These are phyloP conservation scores for Gallinago paraguaiae DNA, from an alignment of 2,113 vertebrate species.

Conservation along the genomic window DNA sequence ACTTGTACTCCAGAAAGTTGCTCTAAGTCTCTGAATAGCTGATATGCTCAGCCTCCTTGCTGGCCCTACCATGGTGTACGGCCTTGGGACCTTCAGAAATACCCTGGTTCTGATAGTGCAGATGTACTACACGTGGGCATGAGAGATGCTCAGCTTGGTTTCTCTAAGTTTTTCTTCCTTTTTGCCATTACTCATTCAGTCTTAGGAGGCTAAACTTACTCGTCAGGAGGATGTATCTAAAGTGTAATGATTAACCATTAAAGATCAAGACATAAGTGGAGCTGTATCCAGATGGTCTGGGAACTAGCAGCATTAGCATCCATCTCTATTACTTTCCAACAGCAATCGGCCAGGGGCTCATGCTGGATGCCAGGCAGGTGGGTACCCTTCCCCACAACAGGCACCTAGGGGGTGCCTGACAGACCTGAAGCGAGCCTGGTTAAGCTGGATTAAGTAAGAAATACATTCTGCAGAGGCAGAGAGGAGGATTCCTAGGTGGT, in stretches of 20 bases:
- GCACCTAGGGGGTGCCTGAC: neutral
- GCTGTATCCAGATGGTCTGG: neutral
- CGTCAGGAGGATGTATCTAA: neutral
- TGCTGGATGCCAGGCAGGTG: neutral
- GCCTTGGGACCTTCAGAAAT: neutral
- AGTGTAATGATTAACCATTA: neutral
- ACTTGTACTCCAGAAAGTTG: neutral
- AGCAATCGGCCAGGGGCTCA: neutral
- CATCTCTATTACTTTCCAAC: neutral
- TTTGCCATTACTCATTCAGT: neutral
- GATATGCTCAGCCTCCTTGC: neutral
- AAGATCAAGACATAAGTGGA: neutral
- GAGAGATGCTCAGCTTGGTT: neutral
- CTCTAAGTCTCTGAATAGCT: neutral
- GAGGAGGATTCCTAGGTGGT: neutral
- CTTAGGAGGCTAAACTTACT: neutral
- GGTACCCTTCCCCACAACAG: neutral
- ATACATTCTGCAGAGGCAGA: neutral
- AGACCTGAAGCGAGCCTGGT: neutral
- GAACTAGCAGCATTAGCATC: neutral
- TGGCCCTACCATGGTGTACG: fast-evolving
- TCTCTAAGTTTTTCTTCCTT: neutral
- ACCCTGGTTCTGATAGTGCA: neutral
- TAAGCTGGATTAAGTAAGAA: neutral
- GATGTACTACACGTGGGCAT: fast-evolving